A percentile compares a stretch with the other conserved stretches of the same genome.
These are phyloP conservation scores for Rhizomys pruinosus DNA, from an alignment of 2,113 vertebrate species.

Conservation along the genomic window DNA sequence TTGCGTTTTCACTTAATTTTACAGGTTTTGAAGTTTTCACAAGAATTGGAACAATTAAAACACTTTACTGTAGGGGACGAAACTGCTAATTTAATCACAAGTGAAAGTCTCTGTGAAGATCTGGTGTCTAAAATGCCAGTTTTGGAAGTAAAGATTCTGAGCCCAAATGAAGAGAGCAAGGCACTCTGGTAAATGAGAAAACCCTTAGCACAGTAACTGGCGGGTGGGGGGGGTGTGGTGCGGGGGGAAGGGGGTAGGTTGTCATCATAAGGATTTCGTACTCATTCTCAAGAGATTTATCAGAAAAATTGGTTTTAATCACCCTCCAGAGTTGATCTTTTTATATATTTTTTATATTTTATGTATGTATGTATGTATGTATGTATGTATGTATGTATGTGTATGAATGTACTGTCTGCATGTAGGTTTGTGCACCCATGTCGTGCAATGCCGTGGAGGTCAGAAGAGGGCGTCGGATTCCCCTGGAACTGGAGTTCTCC, in stretches of 20 bases:
- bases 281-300: conserved; percentile 46
- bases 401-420: too few species aligned
- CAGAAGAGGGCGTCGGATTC: too few species aligned
- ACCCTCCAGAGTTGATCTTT: conserved; percentile 15
- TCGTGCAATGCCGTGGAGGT: too few species aligned
- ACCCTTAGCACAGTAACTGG: conserved; percentile 12
- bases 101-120: conserved; percentile 74
- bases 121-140: conserved; percentile 79
- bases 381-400: too few species aligned
- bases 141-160: conserved; percentile 82
- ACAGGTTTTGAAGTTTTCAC: conserved; percentile 81
- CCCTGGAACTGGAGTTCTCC: too few species aligned
- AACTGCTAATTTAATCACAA: conserved; percentile 57
- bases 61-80: conserved; percentile 50
- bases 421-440: too few species aligned
- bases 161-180: conserved; percentile 85
- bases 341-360: too few species aligned
- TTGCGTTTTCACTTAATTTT: conserved; percentile 72
- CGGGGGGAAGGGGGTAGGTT: too few species aligned
- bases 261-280: conserved; percentile 37
- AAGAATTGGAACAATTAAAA: conserved; percentile 76
- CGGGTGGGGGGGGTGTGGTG: too few species aligned
- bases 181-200: conserved; percentile 86
- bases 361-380: too few species aligned
- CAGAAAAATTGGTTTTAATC: conserved; percentile 49